Percentiles rank a stretch among this genome's conserved stretches.
These are phyloP conservation scores for Platycnemis pennipes DNA, from an alignment of 2,888 invertebrate species.

Conservation along the genomic window DNA sequence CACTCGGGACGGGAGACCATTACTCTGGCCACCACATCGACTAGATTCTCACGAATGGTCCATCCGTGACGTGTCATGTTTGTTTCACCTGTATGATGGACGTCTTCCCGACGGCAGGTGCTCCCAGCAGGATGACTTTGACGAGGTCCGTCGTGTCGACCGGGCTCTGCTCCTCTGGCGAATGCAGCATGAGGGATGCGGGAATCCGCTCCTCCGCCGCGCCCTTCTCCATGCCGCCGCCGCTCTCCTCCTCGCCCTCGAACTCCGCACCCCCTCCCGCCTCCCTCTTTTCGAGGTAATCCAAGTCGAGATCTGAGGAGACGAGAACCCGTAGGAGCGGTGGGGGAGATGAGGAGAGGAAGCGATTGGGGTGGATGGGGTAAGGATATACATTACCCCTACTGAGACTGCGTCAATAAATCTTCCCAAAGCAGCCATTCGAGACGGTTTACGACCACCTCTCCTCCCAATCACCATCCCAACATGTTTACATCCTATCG, in stretches of 20 bases:
- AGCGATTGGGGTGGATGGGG: not conserved
- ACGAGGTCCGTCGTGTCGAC: slow-evolving; percentile 81
- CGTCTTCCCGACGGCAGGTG: slow-evolving; percentile 95
- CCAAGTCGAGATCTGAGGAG: slow-evolving; percentile 51
- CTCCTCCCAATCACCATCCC: too few species aligned
- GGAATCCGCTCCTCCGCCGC: slow-evolving; percentile 20
- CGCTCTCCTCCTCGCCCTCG: not conserved
- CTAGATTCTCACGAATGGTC: too few species aligned
- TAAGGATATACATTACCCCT: not conserved
- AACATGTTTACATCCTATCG: too few species aligned
- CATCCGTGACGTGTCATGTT: not conserved
- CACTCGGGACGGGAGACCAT: too few species aligned
- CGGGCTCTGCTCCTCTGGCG: slow-evolving; percentile 32
- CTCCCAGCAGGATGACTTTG: slow-evolving; percentile 93
- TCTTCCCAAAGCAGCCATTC: too few species aligned
- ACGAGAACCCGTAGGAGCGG: not conserved
- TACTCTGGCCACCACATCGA: too few species aligned
- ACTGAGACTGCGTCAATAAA: not conserved
- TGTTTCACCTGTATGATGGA: slow-evolving; percentile 91
- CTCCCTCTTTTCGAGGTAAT: slow-evolving; percentile 56
- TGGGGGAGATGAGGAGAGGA: not conserved
- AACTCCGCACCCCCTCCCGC: not conserved
- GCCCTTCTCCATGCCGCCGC: not conserved
- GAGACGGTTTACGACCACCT: too few species aligned
- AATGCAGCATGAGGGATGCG: not conserved